Conservation (phyloP, 1,140 invertebrate genomes). For the Pinna nobilis region DNA sequence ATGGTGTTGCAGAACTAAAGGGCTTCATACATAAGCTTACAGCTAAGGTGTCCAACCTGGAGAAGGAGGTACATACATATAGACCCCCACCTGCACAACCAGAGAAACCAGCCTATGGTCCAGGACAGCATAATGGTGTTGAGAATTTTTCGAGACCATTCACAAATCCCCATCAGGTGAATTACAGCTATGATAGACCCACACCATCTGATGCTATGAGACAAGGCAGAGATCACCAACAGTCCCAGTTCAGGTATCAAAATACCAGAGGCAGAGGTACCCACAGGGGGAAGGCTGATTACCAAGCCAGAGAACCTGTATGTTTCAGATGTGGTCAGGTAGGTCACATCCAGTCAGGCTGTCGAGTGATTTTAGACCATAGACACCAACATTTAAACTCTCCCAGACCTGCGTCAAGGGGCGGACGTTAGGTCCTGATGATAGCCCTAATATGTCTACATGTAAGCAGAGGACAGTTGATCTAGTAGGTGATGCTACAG, state of each 20-base stretch:
- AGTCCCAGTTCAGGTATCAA: neutral
- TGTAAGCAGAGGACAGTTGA: neutral
- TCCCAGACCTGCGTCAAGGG: neutral
- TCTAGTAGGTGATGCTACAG: neutral
- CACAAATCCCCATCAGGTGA: no score
- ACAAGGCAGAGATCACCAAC: neutral
- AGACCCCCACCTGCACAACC: no score
- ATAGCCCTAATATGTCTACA: neutral
- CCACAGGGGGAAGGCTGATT: neutral
- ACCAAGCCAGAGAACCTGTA: conserved; percentile 1
- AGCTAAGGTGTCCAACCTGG: neutral
- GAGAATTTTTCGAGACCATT: no score
- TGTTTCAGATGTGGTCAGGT: conserved; percentile 7
- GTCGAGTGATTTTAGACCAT: neutral
- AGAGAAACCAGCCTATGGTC: no score
- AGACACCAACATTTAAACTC: conserved; percentile 11
- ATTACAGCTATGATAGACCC: no score
- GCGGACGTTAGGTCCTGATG: neutral
- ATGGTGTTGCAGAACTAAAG: neutral
- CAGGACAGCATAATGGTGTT: no score
- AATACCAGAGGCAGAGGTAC: neutral
- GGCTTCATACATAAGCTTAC: neutral
- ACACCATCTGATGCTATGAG: no score
- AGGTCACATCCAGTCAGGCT: neutral
- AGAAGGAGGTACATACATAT: no score